These are phyloP conservation scores for Phasianus colchicus DNA, from an alignment of 2,113 vertebrate genomes.

Conservation along the genomic window DNA sequence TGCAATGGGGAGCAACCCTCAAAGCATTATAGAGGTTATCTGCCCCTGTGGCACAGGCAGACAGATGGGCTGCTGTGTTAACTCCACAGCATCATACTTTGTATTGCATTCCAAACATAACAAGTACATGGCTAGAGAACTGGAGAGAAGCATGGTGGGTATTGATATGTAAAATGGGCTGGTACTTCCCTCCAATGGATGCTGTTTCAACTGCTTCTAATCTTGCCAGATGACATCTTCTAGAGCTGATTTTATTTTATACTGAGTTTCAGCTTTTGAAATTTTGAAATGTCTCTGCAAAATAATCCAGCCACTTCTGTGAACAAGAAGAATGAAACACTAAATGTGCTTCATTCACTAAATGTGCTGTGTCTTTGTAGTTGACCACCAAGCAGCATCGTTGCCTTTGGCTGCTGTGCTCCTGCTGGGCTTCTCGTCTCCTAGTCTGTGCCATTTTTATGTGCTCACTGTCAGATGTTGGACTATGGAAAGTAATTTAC, in stretches of 20 bases:
- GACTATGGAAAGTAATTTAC: not conserved
- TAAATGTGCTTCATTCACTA: not conserved
- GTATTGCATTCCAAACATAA: not conserved
- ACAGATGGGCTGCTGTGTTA: not conserved
- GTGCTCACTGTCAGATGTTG: not conserved
- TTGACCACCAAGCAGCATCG: not conserved
- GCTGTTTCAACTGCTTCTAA: not conserved
- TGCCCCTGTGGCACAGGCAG: not conserved
- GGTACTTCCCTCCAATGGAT: not conserved
- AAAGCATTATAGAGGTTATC: not conserved
- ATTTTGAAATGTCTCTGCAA: not conserved
- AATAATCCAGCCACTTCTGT: not conserved
- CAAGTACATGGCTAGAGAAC: not conserved
- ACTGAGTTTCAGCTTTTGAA: not conserved
- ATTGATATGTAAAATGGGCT: not conserved
- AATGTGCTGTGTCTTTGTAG: not conserved
- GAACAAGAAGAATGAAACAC: not conserved
- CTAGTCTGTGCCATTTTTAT: not conserved
- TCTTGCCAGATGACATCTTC: not conserved
- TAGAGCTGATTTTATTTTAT: not conserved
- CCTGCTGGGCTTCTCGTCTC: not conserved
- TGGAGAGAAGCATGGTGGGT: not conserved
- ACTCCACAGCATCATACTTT: not conserved
- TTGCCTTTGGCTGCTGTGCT: not conserved
- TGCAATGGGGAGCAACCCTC: rapidly evolving